A percentile compares a stretch with the other conserved stretches of the same genome.
Evolutionary conservation across 2,797 vertebrate genomes (phyloP).

Genomic region (Schizopygopsis malacanthus): DNA sequence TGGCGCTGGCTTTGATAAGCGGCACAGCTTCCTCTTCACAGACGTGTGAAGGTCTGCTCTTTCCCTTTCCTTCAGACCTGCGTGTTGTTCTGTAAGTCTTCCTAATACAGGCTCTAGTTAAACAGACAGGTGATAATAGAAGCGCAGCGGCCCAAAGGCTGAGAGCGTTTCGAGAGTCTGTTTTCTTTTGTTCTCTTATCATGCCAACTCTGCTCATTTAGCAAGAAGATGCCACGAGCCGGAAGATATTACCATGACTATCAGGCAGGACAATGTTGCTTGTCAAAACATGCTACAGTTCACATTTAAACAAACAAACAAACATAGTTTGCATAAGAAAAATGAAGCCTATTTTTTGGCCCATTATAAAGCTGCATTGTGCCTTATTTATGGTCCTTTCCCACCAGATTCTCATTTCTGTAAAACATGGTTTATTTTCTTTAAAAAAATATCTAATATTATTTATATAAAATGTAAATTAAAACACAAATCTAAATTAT

Average conservation of each 20-base stretch:
- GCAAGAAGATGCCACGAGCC: neutral
- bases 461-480: too few species aligned
- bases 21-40: slow-evolving; percentile 60
- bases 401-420: too few species aligned
- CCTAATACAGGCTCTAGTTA: slow-evolving; percentile 59
- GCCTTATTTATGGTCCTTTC: too few species aligned
- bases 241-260: neutral
- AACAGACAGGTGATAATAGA: slow-evolving; percentile 59
- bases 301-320: neutral
- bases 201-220: slow-evolving; percentile 17
- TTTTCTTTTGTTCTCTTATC: slow-evolving; percentile 31
- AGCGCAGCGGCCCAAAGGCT: neutral
- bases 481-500: too few species aligned
- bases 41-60: slow-evolving; percentile 19
- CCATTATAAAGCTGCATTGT: neutral
- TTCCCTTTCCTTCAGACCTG: slow-evolving; percentile 11
- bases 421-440: too few species aligned
- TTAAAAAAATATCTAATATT: too few species aligned
- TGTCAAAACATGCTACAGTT: neutral
- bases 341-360: neutral
- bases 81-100: slow-evolving; percentile 39
- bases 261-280: neutral
- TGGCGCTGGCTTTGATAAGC: slow-evolving; percentile 60
- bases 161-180: neutral
- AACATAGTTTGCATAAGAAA: too few species aligned